Evolutionary conservation across 2,797 vertebrate species (phyloP).

Genomic region (Botia almorhae): DNA sequence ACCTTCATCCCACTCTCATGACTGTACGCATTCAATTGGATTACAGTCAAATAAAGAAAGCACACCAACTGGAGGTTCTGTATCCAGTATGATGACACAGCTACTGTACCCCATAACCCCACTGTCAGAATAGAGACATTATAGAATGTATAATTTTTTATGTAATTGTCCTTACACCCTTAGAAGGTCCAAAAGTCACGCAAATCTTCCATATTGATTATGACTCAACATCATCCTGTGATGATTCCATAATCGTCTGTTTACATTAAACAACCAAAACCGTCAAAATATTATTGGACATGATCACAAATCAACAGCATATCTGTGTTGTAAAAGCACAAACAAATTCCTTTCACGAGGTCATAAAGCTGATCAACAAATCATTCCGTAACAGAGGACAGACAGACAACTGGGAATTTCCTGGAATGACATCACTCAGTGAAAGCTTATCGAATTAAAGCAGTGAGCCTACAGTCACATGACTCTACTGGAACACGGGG

Average conservation of each 20-base stretch:
- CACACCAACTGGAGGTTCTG: background rate
- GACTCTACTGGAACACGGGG: slow-evolving; percentile 44
- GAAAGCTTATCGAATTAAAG: slow-evolving; percentile 57
- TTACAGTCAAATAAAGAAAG: slow-evolving; percentile 38
- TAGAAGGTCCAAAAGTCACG: background rate
- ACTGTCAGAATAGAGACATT: background rate
- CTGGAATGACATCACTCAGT: slow-evolving; percentile 52
- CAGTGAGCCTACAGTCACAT: slow-evolving; percentile 59
- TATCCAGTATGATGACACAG: slow-evolving; percentile 30
- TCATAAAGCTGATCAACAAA: background rate
- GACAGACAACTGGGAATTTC: slow-evolving; percentile 25
- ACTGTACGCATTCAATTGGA: slow-evolving; percentile 49
- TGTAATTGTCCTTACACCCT: background rate
- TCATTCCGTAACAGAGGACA: slow-evolving; percentile 6
- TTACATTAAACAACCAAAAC: background rate
- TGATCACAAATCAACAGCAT: background rate
- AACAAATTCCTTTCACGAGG: background rate
- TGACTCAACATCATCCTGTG: background rate
- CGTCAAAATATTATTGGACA: background rate
- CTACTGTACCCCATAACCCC: background rate
- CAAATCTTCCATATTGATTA: background rate
- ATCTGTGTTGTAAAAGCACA: background rate
- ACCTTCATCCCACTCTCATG: slow-evolving; percentile 41
- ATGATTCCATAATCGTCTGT: background rate
- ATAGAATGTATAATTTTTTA: background rate